These are phyloP conservation scores for Philopedon plagiatum DNA, from an alignment of 2,888 invertebrate genomes.

Conservation along the genomic window DNA sequence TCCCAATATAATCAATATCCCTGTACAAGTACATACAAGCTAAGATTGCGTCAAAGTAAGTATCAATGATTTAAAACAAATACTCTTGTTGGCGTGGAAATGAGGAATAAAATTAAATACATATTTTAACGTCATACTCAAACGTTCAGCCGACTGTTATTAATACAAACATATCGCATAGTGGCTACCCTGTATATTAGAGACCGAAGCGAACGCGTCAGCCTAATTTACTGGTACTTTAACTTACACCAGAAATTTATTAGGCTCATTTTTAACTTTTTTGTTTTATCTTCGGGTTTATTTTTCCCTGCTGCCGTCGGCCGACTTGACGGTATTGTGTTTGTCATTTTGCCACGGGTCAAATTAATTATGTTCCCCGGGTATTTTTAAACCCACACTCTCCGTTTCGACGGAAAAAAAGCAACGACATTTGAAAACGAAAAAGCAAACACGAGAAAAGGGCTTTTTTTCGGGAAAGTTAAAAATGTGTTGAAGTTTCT, in stretches of 20 bases:
- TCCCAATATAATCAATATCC: too few species aligned
- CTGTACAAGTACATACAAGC: too few species aligned
- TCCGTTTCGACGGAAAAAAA: slow-evolving; percentile 18
- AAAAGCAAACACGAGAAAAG: slow-evolving; percentile 21
- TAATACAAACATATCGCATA: neutral
- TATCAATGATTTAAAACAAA: too few species aligned
- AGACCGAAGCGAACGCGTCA: slow-evolving; percentile 15
- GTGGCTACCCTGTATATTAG: slow-evolving; percentile 26
- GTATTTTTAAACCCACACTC: slow-evolving; percentile 41
- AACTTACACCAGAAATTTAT: slow-evolving; percentile 51
- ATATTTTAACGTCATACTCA: too few species aligned
- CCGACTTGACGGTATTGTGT: slow-evolving; percentile 50
- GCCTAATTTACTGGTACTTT: slow-evolving; percentile 52
- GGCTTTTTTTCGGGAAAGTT: slow-evolving; percentile 13
- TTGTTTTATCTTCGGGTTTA: slow-evolving; percentile 50
- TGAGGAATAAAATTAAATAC: too few species aligned
- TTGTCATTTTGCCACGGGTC: slow-evolving; percentile 50
- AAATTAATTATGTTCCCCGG: slow-evolving; percentile 46
- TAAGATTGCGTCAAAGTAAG: too few species aligned
- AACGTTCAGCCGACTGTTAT: too few species aligned
- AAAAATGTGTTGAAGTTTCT: slow-evolving; percentile 13
- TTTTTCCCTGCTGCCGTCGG: slow-evolving; percentile 47
- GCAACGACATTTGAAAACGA: slow-evolving; percentile 18
- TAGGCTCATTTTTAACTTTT: slow-evolving; percentile 50
- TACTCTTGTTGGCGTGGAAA: too few species aligned